These are phyloP conservation scores for Tragelaphus eurycerus DNA, from an alignment of 2,797 vertebrate species.

Conservation along the genomic window DNA sequence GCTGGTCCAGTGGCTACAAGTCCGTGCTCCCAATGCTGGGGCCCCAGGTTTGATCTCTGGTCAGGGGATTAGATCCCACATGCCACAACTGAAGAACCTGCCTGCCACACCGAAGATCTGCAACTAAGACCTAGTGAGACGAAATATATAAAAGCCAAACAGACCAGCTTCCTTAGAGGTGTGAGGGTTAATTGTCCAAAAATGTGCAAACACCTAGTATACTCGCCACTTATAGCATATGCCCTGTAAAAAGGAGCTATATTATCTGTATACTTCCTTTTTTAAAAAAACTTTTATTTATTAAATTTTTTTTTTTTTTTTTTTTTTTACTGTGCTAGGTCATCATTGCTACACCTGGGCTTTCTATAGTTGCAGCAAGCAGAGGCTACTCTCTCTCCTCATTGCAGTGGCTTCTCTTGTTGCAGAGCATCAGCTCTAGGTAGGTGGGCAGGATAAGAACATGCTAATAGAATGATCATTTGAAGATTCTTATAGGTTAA, in stretches of 20 bases:
- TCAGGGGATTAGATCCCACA: background rate
- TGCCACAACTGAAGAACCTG: background rate
- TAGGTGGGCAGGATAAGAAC: background rate
- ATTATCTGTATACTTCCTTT: background rate
- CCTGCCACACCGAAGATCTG: background rate
- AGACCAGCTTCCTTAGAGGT: background rate
- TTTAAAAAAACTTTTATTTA: background rate
- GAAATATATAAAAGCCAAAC: background rate
- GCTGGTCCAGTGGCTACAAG: background rate
- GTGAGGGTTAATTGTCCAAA: background rate
- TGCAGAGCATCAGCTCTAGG: background rate
- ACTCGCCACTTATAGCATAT: background rate
- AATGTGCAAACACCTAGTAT: background rate
- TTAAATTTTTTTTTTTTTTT: background rate
- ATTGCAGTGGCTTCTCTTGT: background rate
- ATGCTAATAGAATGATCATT: background rate
- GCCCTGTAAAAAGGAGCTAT: background rate
- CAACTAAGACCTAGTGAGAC: background rate
- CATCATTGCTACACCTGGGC: background rate
- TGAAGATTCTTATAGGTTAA: background rate
- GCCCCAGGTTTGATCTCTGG: background rate
- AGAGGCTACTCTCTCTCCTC: background rate
- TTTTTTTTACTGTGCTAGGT: background rate
- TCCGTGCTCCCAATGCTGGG: background rate
- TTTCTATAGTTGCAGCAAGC: background rate